Conservation (phyloP, 2,888 invertebrate species). For the Tetramorium bicarinatum region DNA sequence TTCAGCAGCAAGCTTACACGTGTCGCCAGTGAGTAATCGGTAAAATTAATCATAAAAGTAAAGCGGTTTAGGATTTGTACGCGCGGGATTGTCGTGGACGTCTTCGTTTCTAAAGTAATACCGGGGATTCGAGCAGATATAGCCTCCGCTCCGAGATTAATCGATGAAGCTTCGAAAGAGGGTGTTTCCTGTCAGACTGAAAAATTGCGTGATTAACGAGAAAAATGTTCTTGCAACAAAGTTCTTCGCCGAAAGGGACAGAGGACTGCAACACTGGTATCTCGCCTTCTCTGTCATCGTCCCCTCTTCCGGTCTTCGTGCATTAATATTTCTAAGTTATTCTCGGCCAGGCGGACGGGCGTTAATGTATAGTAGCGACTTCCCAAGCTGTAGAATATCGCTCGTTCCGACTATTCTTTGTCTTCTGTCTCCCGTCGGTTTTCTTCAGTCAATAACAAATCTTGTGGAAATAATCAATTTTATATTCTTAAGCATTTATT, state of each 20-base stretch:
- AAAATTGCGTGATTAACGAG: constrained; percentile 65
- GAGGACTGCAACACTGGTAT: constrained; percentile 29
- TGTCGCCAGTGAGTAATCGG: constrained; percentile 17
- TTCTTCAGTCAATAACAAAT: not conserved
- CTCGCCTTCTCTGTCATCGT: constrained; percentile 24
- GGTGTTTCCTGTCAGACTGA: constrained; percentile 66
- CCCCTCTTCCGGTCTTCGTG: not conserved
- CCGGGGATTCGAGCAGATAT: constrained; percentile 37
- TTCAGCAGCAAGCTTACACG: constrained; percentile 4
- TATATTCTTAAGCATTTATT: constrained; percentile 10
- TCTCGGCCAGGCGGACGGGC: constrained; percentile 19
- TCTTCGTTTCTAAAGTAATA: constrained; percentile 39
- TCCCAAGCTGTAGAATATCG: constrained; percentile 12
- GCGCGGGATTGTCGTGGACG: constrained; percentile 39
- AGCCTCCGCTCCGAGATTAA: constrained; percentile 56
- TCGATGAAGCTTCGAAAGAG: constrained; percentile 59
- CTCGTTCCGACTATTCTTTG: not conserved
- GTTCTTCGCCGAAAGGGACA: constrained; percentile 47
- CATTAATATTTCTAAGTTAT: constrained; percentile 53
- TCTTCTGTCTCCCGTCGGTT: not conserved
- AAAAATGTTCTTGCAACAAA: constrained; percentile 65
- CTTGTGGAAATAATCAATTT: not conserved
- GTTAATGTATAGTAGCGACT: constrained; percentile 34
- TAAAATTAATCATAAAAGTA: constrained; percentile 46
- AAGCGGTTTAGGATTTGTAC: constrained; percentile 45